Conservation (phyloP, 2,888 invertebrate genomes). For the Galerucella calmariensis region DNA sequence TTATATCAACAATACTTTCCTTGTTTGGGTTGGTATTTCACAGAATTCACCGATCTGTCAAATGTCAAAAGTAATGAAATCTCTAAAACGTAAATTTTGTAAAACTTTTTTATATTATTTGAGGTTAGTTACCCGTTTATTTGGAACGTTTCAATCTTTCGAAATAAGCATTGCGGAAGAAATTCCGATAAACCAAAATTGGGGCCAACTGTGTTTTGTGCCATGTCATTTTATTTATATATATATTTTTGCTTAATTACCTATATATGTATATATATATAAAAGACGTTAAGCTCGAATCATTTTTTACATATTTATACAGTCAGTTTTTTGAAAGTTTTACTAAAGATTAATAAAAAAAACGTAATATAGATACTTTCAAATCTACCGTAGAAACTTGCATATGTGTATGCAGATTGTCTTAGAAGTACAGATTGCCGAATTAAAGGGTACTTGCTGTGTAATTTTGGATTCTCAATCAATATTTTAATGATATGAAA, state of each 20-base stretch:
- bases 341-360: background rate
- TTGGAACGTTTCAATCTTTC: conserved; percentile 4
- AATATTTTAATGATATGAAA: too few relatives aligned
- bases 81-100: background rate
- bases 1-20: too few relatives aligned
- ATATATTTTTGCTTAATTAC: conserved; percentile 8
- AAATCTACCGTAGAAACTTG: background rate
- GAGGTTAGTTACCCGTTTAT: background rate
- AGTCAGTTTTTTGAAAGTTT: background rate
- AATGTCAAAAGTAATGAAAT: background rate
- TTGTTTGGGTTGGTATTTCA: too few relatives aligned
- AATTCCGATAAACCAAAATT: conserved; percentile 15
- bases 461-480: too few relatives aligned
- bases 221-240: conserved; percentile 6
- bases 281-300: conserved; percentile 5
- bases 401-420: background rate
- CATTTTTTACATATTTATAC: conserved; percentile 4
- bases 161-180: background rate
- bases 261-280: background rate
- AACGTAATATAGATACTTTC: too few relatives aligned
- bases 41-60: background rate
- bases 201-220: conserved; percentile 26
- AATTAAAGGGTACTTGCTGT: too few relatives aligned
- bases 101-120: background rate
- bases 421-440: background rate